phyloP scores from a whole-genome alignment of 1,140 invertebrate species.

The Agrypnia vestita region DNA sequence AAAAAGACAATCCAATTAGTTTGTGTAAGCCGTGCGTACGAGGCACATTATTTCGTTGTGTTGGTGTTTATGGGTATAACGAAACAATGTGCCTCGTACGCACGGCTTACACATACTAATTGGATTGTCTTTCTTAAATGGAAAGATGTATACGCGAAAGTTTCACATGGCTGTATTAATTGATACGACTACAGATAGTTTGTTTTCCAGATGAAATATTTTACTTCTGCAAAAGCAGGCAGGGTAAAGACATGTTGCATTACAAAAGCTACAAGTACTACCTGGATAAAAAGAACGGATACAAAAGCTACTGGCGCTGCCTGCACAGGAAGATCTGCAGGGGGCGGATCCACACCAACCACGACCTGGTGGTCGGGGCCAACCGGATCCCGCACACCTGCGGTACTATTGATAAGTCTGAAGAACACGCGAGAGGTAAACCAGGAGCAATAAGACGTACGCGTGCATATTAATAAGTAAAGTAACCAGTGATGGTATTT shows the following conservation, averaged over 20 bases:
- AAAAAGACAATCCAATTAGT: too few species aligned
- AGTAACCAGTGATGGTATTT: too few species aligned
- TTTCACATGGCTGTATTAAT: too few species aligned
- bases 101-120: too few species aligned
- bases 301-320: constrained; percentile 9
- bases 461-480: too few species aligned
- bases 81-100: too few species aligned
- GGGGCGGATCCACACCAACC: constrained; percentile 5
- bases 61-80: too few species aligned
- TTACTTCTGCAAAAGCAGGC: not conserved
- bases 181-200: not conserved
- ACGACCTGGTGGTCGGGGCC: not conserved
- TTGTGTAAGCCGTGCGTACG: too few species aligned
- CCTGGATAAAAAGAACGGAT: constrained; percentile 8
- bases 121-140: too few species aligned
- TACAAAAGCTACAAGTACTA: not conserved
- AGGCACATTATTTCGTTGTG: too few species aligned
- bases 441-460: not conserved
- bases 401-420: not conserved
- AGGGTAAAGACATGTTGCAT: not conserved
- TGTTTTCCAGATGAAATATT: constrained; percentile 1
- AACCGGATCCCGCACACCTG: not conserved
- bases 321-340: constrained; percentile 18
- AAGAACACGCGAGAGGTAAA: not conserved
- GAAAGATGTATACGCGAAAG: too few species aligned